Evolutionary conservation across 1,140 invertebrate genomes (phyloP), one percentile per base, ranked within the genome.

Genomic region (Medauroidea extradentata): DNA sequence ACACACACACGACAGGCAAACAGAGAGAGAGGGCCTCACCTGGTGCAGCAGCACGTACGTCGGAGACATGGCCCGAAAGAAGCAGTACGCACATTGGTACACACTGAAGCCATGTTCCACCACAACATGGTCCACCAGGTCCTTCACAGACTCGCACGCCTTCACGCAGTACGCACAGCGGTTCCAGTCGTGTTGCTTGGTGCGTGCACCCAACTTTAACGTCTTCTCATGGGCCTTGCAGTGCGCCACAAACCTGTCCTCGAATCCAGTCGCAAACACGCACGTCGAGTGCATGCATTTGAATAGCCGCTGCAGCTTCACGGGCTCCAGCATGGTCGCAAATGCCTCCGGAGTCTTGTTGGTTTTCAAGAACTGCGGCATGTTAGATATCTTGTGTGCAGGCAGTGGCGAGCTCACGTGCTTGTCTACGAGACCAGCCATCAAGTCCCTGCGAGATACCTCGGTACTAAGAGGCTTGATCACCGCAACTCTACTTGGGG

Each of bases 231-330:
- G 81, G 7, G 65, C 29, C 4, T 63, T 51, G 25, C 77, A 71
- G 65, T 85, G 83, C 1, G 63, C 46, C 1, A 69, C 61, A 55
- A 81, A 82, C 0, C 67, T 34, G 0, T 69, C 57, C 0, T 66
- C 49, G 0, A 56, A 62, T 25, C 77, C 75, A 0, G 77, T 79
- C 0, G 76, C 74, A 52, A 74, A 85, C 14, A 65, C 68, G 65
- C 84, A 86, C 16, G 71, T 63, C 14, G 68, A 70, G 3, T 64
- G 69, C 76, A 84, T 83, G 59, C 84, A 86, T 60, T 84, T 85
- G 57, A 79, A 84, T 5, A 84, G 65, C 14, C 78, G 70, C 19
- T 60, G 56, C 3, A 80, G 55, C 41, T 76, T 78, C 0, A 59
- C 43, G 0, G 63, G 54, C 3, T 64, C 63, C 1, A 76, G 29